These are phyloP conservation scores for Carcharodon carcharias DNA, from an alignment of 2,797 vertebrate genomes.

Conservation along the genomic window DNA sequence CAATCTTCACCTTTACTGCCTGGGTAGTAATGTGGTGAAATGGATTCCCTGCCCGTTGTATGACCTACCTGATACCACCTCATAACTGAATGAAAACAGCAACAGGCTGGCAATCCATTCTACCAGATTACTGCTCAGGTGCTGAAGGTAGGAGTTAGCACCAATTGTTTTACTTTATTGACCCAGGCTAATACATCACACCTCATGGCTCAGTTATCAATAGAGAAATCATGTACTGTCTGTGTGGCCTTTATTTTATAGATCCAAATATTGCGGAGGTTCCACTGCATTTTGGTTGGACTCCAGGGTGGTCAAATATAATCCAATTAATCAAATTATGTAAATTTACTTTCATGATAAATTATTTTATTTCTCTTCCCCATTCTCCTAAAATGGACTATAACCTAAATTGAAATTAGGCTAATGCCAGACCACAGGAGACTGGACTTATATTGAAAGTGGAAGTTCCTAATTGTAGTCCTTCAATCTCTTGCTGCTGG, in stretches of 20 bases:
- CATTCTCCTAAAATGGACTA: neutral
- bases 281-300: neutral
- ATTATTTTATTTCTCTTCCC: neutral
- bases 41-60: neutral
- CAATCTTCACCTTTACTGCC: no score
- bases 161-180: neutral
- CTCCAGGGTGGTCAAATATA: neutral
- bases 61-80: neutral
- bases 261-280: neutral
- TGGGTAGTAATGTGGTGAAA: neutral
- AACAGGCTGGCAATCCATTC: neutral
- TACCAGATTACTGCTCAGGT: neutral
- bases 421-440: neutral
- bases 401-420: neutral
- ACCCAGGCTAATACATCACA: neutral
- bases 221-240: neutral
- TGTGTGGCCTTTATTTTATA: neutral
- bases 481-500: neutral
- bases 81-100: neutral
- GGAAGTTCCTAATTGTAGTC: neutral
- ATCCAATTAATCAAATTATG: slow-evolving; percentile 12
- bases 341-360: neutral
- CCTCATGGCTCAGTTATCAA: neutral
- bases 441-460: neutral
- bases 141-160: neutral